Evolutionary conservation across 2,888 invertebrate genomes (phyloP).

Genomic region (Anodontia alba): DNA sequence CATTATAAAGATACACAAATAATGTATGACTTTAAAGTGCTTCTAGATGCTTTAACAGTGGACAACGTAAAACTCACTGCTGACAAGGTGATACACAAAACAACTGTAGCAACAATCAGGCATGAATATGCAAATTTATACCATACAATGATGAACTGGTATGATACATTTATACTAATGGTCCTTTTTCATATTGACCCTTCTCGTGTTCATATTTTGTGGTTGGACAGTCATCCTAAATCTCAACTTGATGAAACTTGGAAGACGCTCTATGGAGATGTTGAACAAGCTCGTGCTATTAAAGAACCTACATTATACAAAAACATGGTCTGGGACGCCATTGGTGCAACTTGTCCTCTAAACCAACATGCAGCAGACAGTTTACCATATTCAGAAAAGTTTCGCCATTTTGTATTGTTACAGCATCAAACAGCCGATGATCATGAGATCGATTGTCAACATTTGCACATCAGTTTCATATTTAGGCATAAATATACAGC

Average conservation of each 20-base stretch:
- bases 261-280: conserved; percentile 78
- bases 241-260: conserved; percentile 80
- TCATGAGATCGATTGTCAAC: conserved; percentile 72
- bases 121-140: conserved; percentile 83
- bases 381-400: conserved; percentile 79
- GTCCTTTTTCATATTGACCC: conserved; percentile 70
- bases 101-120: conserved; percentile 70
- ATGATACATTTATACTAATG: conserved; percentile 78
- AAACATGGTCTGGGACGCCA: conserved; percentile 78
- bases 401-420: conserved; percentile 78
- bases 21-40: conserved; percentile 25
- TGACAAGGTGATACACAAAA: conserved; percentile 21
- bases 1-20: conserved; percentile 17
- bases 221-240: conserved; percentile 80
- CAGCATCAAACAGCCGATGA: conserved; percentile 58
- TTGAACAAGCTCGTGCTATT: conserved; percentile 69
- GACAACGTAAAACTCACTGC: conserved; percentile 24
- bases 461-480: conserved; percentile 78
- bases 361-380: conserved; percentile 68
- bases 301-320: conserved; percentile 65
- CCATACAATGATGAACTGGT: conserved; percentile 80
- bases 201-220: conserved; percentile 75
- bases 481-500: conserved; percentile 83
- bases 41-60: conserved; percentile 18
- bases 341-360: conserved; percentile 81